phyloP scores from a whole-genome alignment of 23 tunicate genomes.

The Styela plicata region DNA sequence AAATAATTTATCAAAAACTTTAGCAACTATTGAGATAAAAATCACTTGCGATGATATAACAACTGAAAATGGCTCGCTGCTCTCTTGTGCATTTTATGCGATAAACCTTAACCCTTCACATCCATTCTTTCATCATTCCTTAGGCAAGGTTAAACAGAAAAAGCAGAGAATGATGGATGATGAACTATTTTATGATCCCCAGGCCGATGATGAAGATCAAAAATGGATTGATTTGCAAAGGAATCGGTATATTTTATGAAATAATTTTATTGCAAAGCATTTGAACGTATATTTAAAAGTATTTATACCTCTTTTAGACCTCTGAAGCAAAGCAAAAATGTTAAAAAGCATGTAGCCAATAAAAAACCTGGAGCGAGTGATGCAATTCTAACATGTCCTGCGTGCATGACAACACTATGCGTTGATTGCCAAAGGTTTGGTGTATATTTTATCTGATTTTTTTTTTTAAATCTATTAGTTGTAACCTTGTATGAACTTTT shows the following conservation, averaged over 20 bases:
- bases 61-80: too few relatives aligned
- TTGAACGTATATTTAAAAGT: neutral
- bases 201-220: conserved; percentile 86
- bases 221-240: conserved; percentile 72
- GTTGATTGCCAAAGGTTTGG: conserved; percentile 83
- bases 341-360: conserved; percentile 4
- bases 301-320: neutral
- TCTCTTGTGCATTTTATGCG: too few relatives aligned
- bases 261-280: neutral
- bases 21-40: too few relatives aligned
- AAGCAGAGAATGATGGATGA: conserved; percentile 57
- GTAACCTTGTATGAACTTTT: too few relatives aligned
- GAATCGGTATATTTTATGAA: conserved; percentile 28
- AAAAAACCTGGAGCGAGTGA: conserved; percentile 14
- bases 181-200: conserved; percentile 86
- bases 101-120: too few relatives aligned
- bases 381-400: conserved; percentile 63
- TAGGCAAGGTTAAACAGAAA: neutral
- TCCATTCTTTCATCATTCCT: neutral
- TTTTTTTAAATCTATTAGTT: too few relatives aligned
- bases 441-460: too few relatives aligned
- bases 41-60: too few relatives aligned
- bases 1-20: too few relatives aligned
- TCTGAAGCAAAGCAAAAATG: conserved; percentile 1
- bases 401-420: conserved; percentile 80